These are phyloP conservation scores for Mastomys natalensis DNA, from an alignment of 2,113 vertebrate species.

Conservation along the genomic window DNA sequence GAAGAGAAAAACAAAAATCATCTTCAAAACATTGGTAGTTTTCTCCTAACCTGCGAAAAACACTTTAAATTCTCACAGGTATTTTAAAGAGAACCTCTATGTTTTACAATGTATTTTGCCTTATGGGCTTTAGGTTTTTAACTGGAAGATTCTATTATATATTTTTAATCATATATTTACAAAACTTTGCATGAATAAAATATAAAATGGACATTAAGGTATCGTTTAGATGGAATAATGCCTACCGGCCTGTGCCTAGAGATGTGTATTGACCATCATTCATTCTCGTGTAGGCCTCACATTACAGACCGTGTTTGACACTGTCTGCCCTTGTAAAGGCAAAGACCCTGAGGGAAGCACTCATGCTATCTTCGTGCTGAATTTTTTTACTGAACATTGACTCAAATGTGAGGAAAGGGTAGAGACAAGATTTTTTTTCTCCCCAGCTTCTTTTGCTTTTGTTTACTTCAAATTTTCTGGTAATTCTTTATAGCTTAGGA, in stretches of 20 bases:
- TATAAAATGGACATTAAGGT: not conserved
- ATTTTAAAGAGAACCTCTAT: not conserved
- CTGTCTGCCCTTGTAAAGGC: not conserved
- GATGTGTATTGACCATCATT: not conserved
- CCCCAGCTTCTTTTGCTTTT: not conserved
- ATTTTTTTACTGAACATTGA: not conserved
- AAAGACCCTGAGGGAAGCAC: not conserved
- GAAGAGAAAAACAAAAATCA: not conserved
- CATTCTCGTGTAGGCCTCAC: not conserved
- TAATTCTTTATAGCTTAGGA: not conserved
- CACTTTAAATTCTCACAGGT: not conserved
- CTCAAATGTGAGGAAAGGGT: not conserved
- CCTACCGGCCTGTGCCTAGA: not conserved
- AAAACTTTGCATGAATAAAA: not conserved
- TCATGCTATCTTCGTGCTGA: not conserved
- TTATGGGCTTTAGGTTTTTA: not conserved
- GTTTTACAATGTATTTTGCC: not conserved
- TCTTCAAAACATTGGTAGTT: conserved; percentile 10
- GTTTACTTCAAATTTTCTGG: conserved; percentile 49
- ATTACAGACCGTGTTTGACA: not conserved
- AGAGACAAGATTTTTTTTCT: not conserved
- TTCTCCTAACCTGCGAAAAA: not conserved
- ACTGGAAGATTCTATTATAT: not conserved
- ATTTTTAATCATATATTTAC: not conserved
- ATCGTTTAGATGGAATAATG: not conserved